Evolutionary conservation across 1,140 invertebrate genomes (phyloP).

Genomic region (Lasioglossum albipes): DNA sequence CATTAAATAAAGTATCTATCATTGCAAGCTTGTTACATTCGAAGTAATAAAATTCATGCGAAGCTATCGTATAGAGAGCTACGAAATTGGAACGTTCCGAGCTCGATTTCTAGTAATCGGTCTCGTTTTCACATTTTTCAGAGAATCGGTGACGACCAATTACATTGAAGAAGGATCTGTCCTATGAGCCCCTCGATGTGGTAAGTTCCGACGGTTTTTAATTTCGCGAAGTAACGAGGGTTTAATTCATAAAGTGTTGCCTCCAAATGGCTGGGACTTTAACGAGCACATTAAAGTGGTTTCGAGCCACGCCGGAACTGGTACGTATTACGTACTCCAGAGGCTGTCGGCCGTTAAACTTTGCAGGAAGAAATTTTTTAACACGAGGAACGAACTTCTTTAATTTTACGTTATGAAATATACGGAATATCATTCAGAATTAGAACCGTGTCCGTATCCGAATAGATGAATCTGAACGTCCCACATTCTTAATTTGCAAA

Average conservation of each 20-base stretch:
- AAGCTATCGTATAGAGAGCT: too few relatives aligned
- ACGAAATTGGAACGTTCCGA: too few relatives aligned
- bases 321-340: constrained; percentile 64
- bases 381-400: constrained; percentile 16
- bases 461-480: neutral
- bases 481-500: constrained; percentile 4
- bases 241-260: constrained; percentile 63
- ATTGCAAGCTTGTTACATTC: too few relatives aligned
- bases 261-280: constrained; percentile 56
- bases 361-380: constrained; percentile 33
- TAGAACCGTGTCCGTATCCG: neutral
- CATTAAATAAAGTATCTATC: too few relatives aligned
- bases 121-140: constrained; percentile 1
- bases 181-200: constrained; percentile 7
- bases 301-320: constrained; percentile 60
- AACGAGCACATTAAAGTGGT: constrained; percentile 71
- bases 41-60: too few relatives aligned
- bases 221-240: constrained; percentile 68
- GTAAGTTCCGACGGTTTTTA: constrained; percentile 68
- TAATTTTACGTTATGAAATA: constrained; percentile 40
- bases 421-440: constrained; percentile 2
- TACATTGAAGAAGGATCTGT: constrained; percentile 31
- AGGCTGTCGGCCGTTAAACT: constrained; percentile 44
- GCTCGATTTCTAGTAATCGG: neutral
- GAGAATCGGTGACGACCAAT: constrained; percentile 40